Conservation (phyloP, 1,140 invertebrate species). For the Drosophila micromelanica region DNA sequence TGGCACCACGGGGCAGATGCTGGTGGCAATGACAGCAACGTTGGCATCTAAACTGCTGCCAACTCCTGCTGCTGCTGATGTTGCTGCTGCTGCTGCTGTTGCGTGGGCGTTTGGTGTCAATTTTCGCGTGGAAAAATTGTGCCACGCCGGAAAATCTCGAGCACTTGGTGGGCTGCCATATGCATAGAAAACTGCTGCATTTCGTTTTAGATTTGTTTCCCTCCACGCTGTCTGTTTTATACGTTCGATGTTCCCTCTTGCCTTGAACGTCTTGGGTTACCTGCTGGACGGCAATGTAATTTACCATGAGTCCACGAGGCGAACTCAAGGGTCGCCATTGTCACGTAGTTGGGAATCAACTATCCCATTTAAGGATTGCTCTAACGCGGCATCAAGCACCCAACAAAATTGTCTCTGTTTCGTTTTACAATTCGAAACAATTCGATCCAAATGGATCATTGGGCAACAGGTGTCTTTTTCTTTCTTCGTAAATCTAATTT, state of each 20-base stretch:
- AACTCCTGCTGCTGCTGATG: constrained; percentile 7
- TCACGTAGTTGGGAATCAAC: constrained; percentile 20
- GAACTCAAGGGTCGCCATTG: background rate
- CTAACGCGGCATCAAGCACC: too few species aligned
- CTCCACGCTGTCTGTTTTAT: too few species aligned
- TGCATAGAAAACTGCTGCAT: constrained; percentile 22
- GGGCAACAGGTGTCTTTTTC: too few species aligned
- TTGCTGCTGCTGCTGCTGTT: background rate
- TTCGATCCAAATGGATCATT: too few species aligned
- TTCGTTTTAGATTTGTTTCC: background rate
- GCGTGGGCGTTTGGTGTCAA: constrained; percentile 69
- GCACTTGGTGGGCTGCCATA: constrained; percentile 53
- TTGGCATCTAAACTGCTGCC: constrained; percentile 23
- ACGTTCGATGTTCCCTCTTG: too few species aligned
- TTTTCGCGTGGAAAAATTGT: constrained; percentile 51
- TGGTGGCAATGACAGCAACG: constrained; percentile 29
- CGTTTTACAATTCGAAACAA: too few species aligned
- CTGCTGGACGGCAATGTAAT: constrained; percentile 22
- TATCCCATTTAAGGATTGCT: background rate
- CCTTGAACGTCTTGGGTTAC: constrained; percentile 15
- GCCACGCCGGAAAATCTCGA: constrained; percentile 50
- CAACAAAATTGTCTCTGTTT: too few species aligned
- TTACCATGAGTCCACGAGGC: constrained; percentile 8
- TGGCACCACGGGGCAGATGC: background rate
- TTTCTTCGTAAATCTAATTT: too few species aligned